A percentile compares a stretch with the other conserved stretches of the same genome.
Evolutionary conservation across 2,797 vertebrate species (phyloP).

Genomic region (Lycodopsis pacificus): DNA sequence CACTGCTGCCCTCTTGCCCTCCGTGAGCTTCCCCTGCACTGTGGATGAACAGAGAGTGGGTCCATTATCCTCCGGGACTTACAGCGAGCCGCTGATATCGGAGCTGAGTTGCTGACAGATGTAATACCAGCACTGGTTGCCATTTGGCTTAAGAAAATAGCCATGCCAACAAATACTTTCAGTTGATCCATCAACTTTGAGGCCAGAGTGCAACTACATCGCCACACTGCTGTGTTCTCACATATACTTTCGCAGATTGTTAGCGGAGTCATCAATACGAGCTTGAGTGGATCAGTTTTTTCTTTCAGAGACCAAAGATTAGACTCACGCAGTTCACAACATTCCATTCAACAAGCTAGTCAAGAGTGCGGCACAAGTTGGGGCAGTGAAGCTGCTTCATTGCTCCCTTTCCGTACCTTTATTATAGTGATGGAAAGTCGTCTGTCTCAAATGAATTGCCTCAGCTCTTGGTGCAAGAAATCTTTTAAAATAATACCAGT

Average conservation of each 20-base stretch:
- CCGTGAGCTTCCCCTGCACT: slow-evolving; percentile 43
- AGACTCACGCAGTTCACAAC: slow-evolving; percentile 44
- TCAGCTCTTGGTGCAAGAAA: background rate
- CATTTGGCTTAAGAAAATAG: slow-evolving; percentile 74
- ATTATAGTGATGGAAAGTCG: background rate
- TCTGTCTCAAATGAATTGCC: background rate
- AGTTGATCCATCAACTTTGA: slow-evolving; percentile 81
- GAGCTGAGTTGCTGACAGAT: slow-evolving; percentile 72
- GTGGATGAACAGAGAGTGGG: slow-evolving; percentile 55
- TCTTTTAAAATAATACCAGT: background rate
- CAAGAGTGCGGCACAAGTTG: slow-evolving; percentile 1
- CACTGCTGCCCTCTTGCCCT: slow-evolving; percentile 45
- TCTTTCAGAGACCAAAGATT: slow-evolving; percentile 46
- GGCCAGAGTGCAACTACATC: slow-evolving; percentile 41
- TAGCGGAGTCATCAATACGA: slow-evolving; percentile 69
- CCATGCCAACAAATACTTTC: slow-evolving; percentile 76
- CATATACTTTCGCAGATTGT: slow-evolving; percentile 47
- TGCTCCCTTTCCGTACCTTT: slow-evolving; percentile 14
- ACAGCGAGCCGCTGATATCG: slow-evolving; percentile 50
- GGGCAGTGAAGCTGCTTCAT: background rate
- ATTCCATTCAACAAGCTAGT: slow-evolving; percentile 26
- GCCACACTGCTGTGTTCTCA: slow-evolving; percentile 36
- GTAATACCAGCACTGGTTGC: slow-evolving; percentile 60
- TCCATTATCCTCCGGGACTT: slow-evolving; percentile 54
- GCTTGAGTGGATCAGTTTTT: slow-evolving; percentile 43